Evolutionary conservation across 2,888 invertebrate genomes (phyloP).

Genomic region (Mycalesis mineus): DNA sequence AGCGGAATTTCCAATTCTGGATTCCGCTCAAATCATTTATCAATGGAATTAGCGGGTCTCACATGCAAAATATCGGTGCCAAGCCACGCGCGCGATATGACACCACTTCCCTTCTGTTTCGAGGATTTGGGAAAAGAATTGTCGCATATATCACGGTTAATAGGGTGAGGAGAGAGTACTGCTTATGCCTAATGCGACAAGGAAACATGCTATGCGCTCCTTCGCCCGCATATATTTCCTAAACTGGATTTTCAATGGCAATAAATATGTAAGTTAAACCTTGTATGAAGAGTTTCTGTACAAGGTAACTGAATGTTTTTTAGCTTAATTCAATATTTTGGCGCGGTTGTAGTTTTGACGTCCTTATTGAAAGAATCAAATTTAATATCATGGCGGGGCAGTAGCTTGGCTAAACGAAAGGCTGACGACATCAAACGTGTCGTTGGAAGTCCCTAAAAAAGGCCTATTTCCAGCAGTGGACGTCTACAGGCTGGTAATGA

Average conservation of each 20-base stretch:
- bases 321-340: not conserved
- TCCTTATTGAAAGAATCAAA: too few relatives aligned
- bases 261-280: constrained; percentile 62
- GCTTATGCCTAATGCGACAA: constrained; percentile 78
- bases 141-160: constrained; percentile 77
- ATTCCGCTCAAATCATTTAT: constrained; percentile 64
- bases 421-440: too few relatives aligned
- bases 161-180: constrained; percentile 77
- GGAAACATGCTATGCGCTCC: constrained; percentile 69
- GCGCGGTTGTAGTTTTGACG: too few relatives aligned
- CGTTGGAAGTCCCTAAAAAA: too few relatives aligned
- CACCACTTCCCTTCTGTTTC: constrained; percentile 65
- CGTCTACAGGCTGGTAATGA: too few relatives aligned
- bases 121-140: constrained; percentile 73
- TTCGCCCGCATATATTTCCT: constrained; percentile 62
- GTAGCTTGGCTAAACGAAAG: too few relatives aligned
- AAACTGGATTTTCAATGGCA: constrained; percentile 67
- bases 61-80: constrained; percentile 55
- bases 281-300: constrained; percentile 22
- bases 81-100: constrained; percentile 64
- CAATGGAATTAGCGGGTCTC: constrained; percentile 67
- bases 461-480: too few relatives aligned
- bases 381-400: too few relatives aligned
- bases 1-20: constrained; percentile 49
- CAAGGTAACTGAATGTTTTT: constrained; percentile 2